These are phyloP conservation scores for Brachyistius frenatus DNA, from an alignment of 2,113 vertebrate genomes.

Conservation along the genomic window DNA sequence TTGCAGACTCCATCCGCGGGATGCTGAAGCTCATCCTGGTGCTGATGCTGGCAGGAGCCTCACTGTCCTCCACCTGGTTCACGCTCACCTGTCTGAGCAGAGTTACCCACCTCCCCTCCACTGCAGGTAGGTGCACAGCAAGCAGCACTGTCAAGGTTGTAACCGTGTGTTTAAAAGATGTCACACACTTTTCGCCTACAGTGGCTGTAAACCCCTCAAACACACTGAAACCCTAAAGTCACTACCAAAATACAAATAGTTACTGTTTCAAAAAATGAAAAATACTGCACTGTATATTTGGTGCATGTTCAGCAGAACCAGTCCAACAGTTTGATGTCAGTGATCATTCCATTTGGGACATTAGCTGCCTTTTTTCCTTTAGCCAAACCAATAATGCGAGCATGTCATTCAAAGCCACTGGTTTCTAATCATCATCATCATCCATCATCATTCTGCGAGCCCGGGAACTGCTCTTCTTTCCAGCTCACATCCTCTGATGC, in stretches of 20 bases:
- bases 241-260: too few relatives aligned
- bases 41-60: slow-evolving; percentile 95
- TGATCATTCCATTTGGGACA: slow-evolving; percentile 42
- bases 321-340: slow-evolving; percentile 29
- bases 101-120: slow-evolving; percentile 94
- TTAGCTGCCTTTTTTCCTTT: slow-evolving; percentile 16
- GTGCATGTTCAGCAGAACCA: slow-evolving; percentile 9
- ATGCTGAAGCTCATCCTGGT: slow-evolving; percentile 97
- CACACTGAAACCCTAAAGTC: background rate
- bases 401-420: slow-evolving; percentile 40
- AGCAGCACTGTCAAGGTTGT: slow-evolving; percentile 14
- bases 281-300: slow-evolving; percentile 1
- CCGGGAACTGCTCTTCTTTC: slow-evolving; percentile 31
- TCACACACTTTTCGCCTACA: background rate
- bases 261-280: background rate
- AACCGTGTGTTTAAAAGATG: background rate
- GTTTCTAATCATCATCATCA: slow-evolving; percentile 50
- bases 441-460: slow-evolving; percentile 64
- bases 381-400: slow-evolving; percentile 55
- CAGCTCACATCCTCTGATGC: slow-evolving; percentile 19
- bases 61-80: slow-evolving; percentile 94
- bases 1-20: slow-evolving; percentile 97
- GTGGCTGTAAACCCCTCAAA: background rate
- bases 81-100: slow-evolving; percentile 93
- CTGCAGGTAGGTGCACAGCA: slow-evolving; percentile 86